A percentile compares a stretch with the other conserved stretches of the same genome.
These are phyloP conservation scores for Tychaedon coryphoeus DNA, from an alignment of 2,113 vertebrate genomes.

Conservation along the genomic window DNA sequence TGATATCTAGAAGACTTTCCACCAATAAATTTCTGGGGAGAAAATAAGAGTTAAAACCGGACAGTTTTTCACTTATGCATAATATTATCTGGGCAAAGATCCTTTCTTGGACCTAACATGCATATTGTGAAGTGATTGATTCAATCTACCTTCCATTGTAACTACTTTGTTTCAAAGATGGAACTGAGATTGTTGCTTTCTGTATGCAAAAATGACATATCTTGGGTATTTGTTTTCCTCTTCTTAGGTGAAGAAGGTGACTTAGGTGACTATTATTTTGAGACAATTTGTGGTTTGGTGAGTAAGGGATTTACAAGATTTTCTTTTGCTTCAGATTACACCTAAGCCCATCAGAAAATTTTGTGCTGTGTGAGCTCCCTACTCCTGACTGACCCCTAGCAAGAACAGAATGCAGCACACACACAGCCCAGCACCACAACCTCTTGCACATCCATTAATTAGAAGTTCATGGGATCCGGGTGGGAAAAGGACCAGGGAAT, in stretches of 20 bases:
- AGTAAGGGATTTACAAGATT: not conserved
- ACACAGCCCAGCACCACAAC: not conserved
- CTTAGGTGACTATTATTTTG: not conserved
- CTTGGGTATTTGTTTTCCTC: not conserved
- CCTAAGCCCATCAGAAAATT: not conserved
- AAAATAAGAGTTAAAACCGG: not conserved
- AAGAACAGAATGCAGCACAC: fast-evolving
- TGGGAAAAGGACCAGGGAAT: not conserved
- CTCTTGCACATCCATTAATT: not conserved
- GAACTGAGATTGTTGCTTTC: not conserved
- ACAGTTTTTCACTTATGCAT: not conserved
- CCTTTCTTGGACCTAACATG: not conserved
- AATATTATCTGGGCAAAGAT: not conserved
- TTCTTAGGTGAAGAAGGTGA: not conserved
- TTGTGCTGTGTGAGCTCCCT: not conserved
- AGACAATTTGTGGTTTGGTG: not conserved
- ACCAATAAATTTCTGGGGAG: not conserved
- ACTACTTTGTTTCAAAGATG: slow-evolving; percentile 17
- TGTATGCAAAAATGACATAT: not conserved
- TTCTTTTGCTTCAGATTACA: not conserved
- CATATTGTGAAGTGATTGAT: not conserved
- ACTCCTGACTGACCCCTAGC: not conserved
- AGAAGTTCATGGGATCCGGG: not conserved
- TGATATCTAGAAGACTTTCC: not conserved
- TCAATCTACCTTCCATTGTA: slow-evolving; percentile 28